Evolutionary conservation across 2,888 invertebrate species (phyloP).

Genomic region (Omphaloscelis lunosa): DNA sequence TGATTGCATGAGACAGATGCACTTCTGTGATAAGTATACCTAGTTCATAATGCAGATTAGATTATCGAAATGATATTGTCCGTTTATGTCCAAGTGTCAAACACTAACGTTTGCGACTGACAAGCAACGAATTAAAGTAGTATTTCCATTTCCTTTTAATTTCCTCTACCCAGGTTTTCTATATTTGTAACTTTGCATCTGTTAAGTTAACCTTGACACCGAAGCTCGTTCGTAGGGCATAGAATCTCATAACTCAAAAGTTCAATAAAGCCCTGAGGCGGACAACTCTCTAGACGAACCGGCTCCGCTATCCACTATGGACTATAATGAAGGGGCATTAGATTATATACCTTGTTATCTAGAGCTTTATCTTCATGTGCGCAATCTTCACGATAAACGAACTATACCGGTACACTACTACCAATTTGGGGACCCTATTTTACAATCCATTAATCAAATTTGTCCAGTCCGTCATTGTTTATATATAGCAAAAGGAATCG

Average conservation of each 20-base stretch:
- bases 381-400: neutral
- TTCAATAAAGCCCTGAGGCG: neutral
- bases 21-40: neutral
- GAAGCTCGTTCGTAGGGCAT: neutral
- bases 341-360: neutral
- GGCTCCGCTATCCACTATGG: neutral
- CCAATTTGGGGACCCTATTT: constrained; percentile 15
- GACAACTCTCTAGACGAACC: neutral
- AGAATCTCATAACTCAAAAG: neutral
- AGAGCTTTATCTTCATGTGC: neutral
- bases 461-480: constrained; percentile 71
- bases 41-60: neutral
- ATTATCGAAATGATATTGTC: neutral
- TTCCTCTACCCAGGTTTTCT: neutral
- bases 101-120: neutral
- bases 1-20: constrained; percentile 15
- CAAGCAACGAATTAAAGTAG: neutral
- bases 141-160: neutral
- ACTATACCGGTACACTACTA: neutral
- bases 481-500: constrained; percentile 75
- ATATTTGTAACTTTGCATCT: neutral
- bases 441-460: constrained; percentile 44
- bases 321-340: neutral
- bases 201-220: neutral
- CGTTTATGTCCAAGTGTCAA: neutral